Conservation (phyloP, 2,113 vertebrate genomes). For the Heteronetta atricapilla region DNA sequence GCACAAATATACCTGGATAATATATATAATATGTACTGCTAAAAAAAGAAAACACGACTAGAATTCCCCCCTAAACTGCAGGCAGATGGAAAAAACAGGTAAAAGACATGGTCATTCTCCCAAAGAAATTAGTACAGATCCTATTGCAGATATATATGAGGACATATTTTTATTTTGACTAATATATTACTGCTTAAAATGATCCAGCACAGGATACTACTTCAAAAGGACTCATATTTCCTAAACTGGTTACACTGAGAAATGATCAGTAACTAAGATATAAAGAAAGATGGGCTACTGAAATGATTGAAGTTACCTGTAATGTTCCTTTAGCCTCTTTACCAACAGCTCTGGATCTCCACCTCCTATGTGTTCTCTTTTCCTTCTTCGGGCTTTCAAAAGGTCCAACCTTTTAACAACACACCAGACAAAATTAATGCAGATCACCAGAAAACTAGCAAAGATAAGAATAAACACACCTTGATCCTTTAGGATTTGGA, state of each 20-base stretch:
- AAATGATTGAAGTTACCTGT: conserved; percentile 82
- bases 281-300: neutral
- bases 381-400: conserved; percentile 98
- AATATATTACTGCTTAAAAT: neutral
- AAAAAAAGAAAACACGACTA: neutral
- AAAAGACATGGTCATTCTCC: neutral
- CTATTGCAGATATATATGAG: neutral
- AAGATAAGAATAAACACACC: neutral
- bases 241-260: neutral
- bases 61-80: neutral
- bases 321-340: conserved; percentile 94
- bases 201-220: neutral
- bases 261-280: neutral
- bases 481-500: neutral
- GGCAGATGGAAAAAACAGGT: neutral
- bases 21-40: neutral
- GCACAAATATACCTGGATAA: neutral
- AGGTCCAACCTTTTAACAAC: conserved; percentile 81
- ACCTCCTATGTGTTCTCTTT: conserved; percentile 89
- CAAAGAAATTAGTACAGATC: neutral
- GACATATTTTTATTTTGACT: neutral
- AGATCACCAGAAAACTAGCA: neutral
- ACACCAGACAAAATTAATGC: conserved; percentile 44
- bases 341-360: conserved; percentile 88
- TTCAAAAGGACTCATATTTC: neutral